Base-by-base conservation (phyloP, 2,797 vertebrate species). In the Melanotaenia trifasciata region DNA sequence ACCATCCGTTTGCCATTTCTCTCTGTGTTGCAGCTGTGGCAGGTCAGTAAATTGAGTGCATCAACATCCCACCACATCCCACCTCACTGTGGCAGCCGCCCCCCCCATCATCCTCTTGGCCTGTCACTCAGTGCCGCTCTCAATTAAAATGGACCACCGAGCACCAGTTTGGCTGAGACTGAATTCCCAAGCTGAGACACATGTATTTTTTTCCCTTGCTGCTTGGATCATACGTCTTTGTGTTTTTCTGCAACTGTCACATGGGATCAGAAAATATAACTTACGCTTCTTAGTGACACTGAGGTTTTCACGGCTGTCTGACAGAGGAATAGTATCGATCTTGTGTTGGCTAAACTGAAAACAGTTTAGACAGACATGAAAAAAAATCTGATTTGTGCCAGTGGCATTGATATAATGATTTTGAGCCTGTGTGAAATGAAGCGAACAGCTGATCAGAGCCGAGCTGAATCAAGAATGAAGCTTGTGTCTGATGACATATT, bases 101-200 rank as follows among this genome's bases (percentile, higher is more conserved):
- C 51, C 58, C 58, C 72, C 74, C 68, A 22, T 87, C 84, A 76
- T 83, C 79, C 72, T 74, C 53, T 71, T 63, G 81, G 85, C 82
- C 84, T 86, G 84, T 74, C 89, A 83, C 84, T 88, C 88, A 77
- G 47, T 62, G 76, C 60, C 61, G 69, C 71, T 80, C 81, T 89
- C 87, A 85, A 85, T 90, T 89, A 24, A 84, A 88, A 88, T 58
- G 70, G 79, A 59, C 74, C 71, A 64, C 83, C 83, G 86, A 90
- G 40, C 88, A 78, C 74, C 24, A 3, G 50, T 53, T 53, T 53
- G 50, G n/a, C 22, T 53, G 45, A n/a, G 18, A 47, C 45, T 47
- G 50, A 53, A 53, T 53, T 26, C 50, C 50, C 22, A 12, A 26
- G 10, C 22, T 13, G 50, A 4, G 22, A 53, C 3, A 24, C 50